These are phyloP conservation scores for Eutrigla gurnardus DNA, from an alignment of 2,797 vertebrate genomes.

Conservation along the genomic window DNA sequence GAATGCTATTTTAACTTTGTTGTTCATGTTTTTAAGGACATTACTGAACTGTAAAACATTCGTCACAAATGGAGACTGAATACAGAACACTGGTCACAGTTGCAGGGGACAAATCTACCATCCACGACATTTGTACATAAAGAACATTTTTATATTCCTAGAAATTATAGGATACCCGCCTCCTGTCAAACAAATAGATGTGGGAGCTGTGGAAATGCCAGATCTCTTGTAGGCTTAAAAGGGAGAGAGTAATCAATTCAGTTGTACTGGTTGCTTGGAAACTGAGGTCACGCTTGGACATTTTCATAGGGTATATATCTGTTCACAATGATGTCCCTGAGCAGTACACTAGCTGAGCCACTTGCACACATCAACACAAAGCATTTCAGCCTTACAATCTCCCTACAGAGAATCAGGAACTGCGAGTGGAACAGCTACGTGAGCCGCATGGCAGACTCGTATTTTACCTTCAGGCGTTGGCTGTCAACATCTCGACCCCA, in stretches of 20 bases:
- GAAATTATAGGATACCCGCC: conserved; percentile 14
- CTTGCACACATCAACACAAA: conserved; percentile 72
- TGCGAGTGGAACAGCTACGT: conserved; percentile 68
- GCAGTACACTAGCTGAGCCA: conserved; percentile 63
- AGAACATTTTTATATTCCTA: conserved; percentile 17
- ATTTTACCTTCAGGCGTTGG: conserved; percentile 69
- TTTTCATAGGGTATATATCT: conserved; percentile 74
- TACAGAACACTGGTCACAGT: neutral
- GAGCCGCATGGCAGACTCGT: conserved; percentile 66
- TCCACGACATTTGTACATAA: neutral
- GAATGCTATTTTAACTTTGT: neutral
- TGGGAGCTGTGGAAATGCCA: conserved; percentile 51
- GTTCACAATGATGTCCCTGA: conserved; percentile 73
- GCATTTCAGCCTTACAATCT: conserved; percentile 70
- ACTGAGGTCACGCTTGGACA: conserved; percentile 72
- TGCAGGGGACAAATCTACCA: neutral
- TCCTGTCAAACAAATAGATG: conserved; percentile 49
- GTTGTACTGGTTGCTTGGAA: conserved; percentile 72
- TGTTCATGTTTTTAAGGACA: neutral
- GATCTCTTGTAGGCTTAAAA: conserved; percentile 52
- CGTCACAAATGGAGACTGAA: neutral
- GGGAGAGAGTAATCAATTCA: conserved; percentile 67
- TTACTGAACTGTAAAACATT: neutral
- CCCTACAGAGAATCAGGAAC: conserved; percentile 65
- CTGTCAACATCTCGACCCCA: conserved; percentile 67